These are phyloP conservation scores for Chesias legatella DNA, from an alignment of 2,888 invertebrate species.

Conservation along the genomic window DNA sequence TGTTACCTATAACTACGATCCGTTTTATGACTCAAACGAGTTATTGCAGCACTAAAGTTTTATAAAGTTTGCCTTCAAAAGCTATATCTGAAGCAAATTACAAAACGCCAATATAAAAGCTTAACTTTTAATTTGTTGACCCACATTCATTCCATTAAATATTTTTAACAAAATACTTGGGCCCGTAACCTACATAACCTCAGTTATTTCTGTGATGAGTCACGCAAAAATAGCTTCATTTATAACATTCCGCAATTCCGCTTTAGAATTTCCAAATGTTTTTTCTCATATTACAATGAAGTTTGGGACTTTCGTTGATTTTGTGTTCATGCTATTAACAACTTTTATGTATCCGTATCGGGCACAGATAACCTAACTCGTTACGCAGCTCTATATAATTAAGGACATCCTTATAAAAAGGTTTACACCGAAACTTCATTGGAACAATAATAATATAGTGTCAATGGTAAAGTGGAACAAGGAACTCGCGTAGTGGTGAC, in stretches of 20 bases:
- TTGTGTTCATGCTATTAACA: not conserved
- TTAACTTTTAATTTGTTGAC: slow-evolving; percentile 29
- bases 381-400: slow-evolving; percentile 30
- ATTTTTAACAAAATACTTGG: not conserved
- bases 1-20: slow-evolving; percentile 31
- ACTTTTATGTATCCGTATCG: slow-evolving; percentile 16
- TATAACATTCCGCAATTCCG: too few relatives aligned
- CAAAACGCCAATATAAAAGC: slow-evolving; percentile 24
- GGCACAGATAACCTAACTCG: slow-evolving; percentile 13
- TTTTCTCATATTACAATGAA: too few relatives aligned
- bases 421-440: slow-evolving; percentile 63
- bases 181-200: not conserved
- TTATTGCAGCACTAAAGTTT: slow-evolving; percentile 37
- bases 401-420: slow-evolving; percentile 45
- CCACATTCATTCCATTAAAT: slow-evolving; percentile 6
- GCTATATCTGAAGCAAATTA: slow-evolving; percentile 21
- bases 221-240: too few relatives aligned
- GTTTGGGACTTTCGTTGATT: not conserved
- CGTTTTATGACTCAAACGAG: slow-evolving; percentile 33
- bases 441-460: slow-evolving; percentile 76
- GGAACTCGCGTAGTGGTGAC: slow-evolving; percentile 77
- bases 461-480: slow-evolving; percentile 79
- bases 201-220: not conserved
- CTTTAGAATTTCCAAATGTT: too few relatives aligned
- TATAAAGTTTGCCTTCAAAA: slow-evolving; percentile 27